These are phyloP conservation scores for Lithophane ornitopus DNA, from an alignment of 2,888 invertebrate species.

Conservation along the genomic window DNA sequence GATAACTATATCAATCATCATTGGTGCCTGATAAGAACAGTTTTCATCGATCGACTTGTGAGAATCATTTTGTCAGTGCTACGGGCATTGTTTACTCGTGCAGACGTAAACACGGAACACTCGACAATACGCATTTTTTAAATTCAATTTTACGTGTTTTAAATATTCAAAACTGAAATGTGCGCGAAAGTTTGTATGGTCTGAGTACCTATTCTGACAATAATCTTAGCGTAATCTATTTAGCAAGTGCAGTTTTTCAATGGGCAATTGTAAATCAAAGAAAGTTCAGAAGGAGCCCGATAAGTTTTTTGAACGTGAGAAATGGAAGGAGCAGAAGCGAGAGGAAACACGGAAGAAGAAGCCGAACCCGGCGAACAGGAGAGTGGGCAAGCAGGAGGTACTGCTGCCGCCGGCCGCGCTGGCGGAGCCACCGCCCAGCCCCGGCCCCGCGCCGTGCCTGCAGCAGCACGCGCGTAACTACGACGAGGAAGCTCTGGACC, in stretches of 20 bases:
- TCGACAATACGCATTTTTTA: slow-evolving; percentile 10
- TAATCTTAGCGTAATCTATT: slow-evolving; percentile 18
- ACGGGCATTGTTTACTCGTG: slow-evolving; percentile 69
- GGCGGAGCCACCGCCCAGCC: slow-evolving; percentile 68
- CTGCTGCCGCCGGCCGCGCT: slow-evolving; percentile 70
- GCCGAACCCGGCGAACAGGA: slow-evolving; percentile 74
- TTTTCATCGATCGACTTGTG: slow-evolving; percentile 73
- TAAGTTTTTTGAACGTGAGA: slow-evolving; percentile 84
- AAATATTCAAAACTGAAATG: slow-evolving; percentile 59
- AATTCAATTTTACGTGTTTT: slow-evolving; percentile 24
- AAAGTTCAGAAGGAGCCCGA: slow-evolving; percentile 83
- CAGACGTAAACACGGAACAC: slow-evolving; percentile 60
- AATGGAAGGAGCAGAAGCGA: slow-evolving; percentile 81
- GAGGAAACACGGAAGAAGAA: slow-evolving; percentile 80
- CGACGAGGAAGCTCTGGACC: slow-evolving; percentile 89
- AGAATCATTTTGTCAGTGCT: slow-evolving; percentile 76
- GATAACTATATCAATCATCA: slow-evolving; percentile 78
- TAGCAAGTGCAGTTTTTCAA: slow-evolving; percentile 64
- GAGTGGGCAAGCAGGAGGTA: slow-evolving; percentile 75
- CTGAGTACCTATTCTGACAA: slow-evolving; percentile 12
- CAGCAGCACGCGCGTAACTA: slow-evolving; percentile 81
- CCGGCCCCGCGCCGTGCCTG: slow-evolving; percentile 71
- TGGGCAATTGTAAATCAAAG: slow-evolving; percentile 87
- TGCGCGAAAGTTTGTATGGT: slow-evolving; percentile 41
- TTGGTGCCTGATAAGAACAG: slow-evolving; percentile 79